These are phyloP conservation scores for Eristalis tenax DNA, from an alignment of 2,888 invertebrate genomes.

Conservation along the genomic window DNA sequence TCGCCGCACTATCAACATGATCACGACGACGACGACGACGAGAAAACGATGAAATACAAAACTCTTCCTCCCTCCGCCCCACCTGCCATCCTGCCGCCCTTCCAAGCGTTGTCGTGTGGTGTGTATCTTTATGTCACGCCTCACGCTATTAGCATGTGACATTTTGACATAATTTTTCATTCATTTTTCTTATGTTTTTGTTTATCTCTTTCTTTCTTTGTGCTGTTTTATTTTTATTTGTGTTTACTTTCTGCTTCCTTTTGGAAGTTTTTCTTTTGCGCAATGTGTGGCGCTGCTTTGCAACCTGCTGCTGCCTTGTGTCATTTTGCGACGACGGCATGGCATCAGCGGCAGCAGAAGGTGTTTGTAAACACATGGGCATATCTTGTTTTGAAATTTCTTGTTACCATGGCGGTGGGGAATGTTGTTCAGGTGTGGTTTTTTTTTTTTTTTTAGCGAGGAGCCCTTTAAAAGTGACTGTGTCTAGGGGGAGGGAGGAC, in stretches of 20 bases:
- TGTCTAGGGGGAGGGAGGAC: not conserved
- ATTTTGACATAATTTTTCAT: slow-evolving; percentile 66
- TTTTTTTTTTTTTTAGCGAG: too few relatives aligned
- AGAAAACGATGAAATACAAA: slow-evolving; percentile 25
- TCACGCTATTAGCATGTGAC: slow-evolving; percentile 68
- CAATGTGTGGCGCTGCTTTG: slow-evolving; percentile 12
- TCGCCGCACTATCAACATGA: slow-evolving; percentile 48
- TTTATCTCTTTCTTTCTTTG: not conserved
- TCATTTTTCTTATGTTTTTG: slow-evolving; percentile 3
- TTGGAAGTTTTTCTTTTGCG: not conserved
- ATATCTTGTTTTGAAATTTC: slow-evolving; percentile 44
- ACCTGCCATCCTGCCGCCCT: too few relatives aligned
- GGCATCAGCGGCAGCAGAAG: not conserved
- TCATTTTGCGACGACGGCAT: slow-evolving; percentile 21
- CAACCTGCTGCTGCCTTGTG: slow-evolving; percentile 43
- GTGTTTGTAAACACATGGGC: slow-evolving; percentile 25
- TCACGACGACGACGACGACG: slow-evolving; percentile 43
- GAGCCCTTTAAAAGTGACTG: slow-evolving; percentile 1
- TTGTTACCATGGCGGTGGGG: slow-evolving; percentile 30
- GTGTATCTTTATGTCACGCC: slow-evolving; percentile 40
- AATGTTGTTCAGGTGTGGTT: slow-evolving; percentile 59
- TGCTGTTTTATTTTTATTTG: slow-evolving; percentile 6
- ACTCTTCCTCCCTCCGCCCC: not conserved
- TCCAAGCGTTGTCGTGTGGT: slow-evolving; percentile 15
- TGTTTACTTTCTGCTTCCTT: slow-evolving; percentile 18